Percentiles rank a stretch among this genome's conserved stretches.
These are phyloP conservation scores for Piprites chloris DNA, from an alignment of 2,113 vertebrate genomes.

Conservation along the genomic window DNA sequence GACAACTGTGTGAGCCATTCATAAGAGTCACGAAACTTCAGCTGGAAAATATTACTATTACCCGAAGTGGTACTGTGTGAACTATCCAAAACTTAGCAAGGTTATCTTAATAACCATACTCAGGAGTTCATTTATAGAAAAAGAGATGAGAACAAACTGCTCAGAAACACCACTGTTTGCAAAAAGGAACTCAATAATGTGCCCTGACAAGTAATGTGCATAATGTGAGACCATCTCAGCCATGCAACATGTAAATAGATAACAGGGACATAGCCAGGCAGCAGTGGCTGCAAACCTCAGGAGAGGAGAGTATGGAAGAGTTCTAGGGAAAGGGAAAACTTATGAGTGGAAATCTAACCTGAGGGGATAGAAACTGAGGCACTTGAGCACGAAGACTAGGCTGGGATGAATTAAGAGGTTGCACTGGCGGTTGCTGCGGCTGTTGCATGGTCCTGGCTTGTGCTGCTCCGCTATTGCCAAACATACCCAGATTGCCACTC, in stretches of 20 bases:
- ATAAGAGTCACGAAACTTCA: background rate
- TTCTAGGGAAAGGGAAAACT: background rate
- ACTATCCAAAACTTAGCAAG: background rate
- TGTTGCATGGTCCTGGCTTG: slow-evolving; percentile 89
- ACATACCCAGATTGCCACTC: slow-evolving; percentile 92
- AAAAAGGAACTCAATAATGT: background rate
- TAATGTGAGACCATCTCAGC: background rate
- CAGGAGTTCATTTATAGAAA: background rate
- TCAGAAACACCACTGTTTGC: background rate
- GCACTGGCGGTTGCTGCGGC: slow-evolving; percentile 90
- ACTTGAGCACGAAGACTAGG: slow-evolving; percentile 99
- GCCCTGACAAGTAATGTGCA: background rate
- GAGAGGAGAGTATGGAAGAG: background rate
- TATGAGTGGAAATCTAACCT: slow-evolving; percentile 74
- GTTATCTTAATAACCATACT: background rate
- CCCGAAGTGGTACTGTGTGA: background rate
- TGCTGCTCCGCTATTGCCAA: slow-evolving; percentile 95
- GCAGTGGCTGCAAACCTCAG: background rate
- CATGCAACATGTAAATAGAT: background rate
- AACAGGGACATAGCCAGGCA: background rate
- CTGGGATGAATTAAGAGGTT: slow-evolving; percentile 97
- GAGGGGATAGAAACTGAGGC: slow-evolving; percentile 99
- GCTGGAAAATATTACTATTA: background rate
- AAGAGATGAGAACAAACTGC: background rate
- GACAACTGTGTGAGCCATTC: background rate